Evolutionary conservation across 37 sponge, comb jelly and placozoan genomes (phyloP), one percentile per base, ranked within the genome.

Genomic region (Cladorhizidae sp.): DNA sequence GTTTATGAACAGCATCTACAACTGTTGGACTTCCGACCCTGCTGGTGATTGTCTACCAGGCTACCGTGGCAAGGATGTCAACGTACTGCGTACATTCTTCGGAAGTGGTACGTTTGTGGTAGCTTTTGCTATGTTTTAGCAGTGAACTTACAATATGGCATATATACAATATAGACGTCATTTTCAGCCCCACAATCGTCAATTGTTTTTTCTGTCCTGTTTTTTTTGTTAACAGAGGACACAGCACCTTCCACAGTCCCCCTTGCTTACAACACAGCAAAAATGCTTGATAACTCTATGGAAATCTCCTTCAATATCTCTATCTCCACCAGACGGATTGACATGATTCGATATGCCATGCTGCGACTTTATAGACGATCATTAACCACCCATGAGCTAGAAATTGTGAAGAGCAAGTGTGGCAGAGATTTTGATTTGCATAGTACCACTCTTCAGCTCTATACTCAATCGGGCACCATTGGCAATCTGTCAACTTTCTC

Each of bases 1-100:
- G 51, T 81, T 87, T 40, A 25, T 87, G 39, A n/a, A 32, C 32
- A 40, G 76, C 50, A 23, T 87, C 7, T 87, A 87, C 77, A 41
- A 81, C 29, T 87, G 88, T 59, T 81, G 88, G 88, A 75, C 2
- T 23, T 38, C 67, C 0, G 37, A 67, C 3, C 26, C 56, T 29
- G 8, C 12, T 17, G 39, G 38, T 0, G 32, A 12, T 40, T 77
- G 78, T 59, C 28, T 61, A 9, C 64, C 64, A 11, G 18, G 22
- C 22, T 26, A 65, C 7, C 37, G 23, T 2, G 50, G 64, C 67
- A 37, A 26, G 25, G 79, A 73, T 21, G 64, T 64, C 36, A 73
- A 82, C 38, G 38, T 73, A 1, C 54, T 82, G 8, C 31, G 74
- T 12, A 64, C 50, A 33, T 35, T 63, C 22, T 7, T 72, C 21